Base-by-base conservation (phyloP, 2,113 vertebrate genomes). In the Castor canadensis region DNA sequence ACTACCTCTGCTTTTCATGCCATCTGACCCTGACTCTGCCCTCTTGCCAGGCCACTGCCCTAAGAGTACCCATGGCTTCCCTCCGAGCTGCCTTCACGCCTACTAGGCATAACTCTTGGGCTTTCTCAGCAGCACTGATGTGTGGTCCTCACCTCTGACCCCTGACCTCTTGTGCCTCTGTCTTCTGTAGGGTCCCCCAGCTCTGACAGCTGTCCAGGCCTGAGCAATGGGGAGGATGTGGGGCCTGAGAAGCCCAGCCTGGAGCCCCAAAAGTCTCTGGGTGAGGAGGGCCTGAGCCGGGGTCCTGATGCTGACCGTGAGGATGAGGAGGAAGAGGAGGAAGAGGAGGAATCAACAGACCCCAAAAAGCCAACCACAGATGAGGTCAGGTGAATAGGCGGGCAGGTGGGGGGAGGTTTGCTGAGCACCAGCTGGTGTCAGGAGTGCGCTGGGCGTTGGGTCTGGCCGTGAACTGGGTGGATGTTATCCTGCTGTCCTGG, bases 271-370 rank as follows among this genome's bases (percentile, higher is more conserved):
- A 99, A 99, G 93, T 99, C 99, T 49, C 96, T 99, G 28, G 99
- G 99, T 93, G 97, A 98, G 98, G 96, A 85, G 26, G 69, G 85
- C 77, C 72, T 80, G 1, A 71, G 10, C 35, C 72, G 47, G 38
- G 82, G 43, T n/a, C 75, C 88, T 0, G 89, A 95, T 15, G 56
- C 76, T 76, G 96, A 98, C 98, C 98, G 99, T 52, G 99, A 99
- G 75, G 99, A 98, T 3, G 99, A 99, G 32, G 99, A 99, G 15
- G 99, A 99, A 43, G 99, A 99, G 0, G 99, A 99, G 0, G 99
- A 99, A 11, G 99, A 99, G 6, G 99, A 99, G 56, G 94, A 98
- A 0, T 92, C 96, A 38, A 20, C 98, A 0, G 99, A 99, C 26
- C 98, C 95, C 52, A 99, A 99, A 94, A 99, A 99, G 95, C 98